phyloP scores from a whole-genome alignment of 1,140 invertebrate species.

The Megathymus violae region DNA sequence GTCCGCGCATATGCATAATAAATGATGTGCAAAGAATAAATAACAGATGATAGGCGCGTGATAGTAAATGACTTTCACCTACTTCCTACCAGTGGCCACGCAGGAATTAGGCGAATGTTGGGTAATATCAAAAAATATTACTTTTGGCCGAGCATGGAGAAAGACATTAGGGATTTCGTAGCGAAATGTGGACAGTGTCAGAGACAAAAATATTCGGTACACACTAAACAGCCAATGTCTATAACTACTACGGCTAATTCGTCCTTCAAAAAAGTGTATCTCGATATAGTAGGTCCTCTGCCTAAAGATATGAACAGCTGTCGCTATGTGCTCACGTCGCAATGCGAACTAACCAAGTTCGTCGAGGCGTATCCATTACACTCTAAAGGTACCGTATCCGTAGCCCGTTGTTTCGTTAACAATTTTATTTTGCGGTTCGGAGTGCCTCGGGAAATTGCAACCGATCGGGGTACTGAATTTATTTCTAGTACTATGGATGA shows the following conservation, averaged over 20 bases:
- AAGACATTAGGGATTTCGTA: not conserved
- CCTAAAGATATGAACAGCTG: too few species aligned
- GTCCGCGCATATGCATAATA: constrained; percentile 4
- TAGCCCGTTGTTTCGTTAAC: too few species aligned
- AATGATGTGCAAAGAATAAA: not conserved
- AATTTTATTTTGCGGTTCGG: too few species aligned
- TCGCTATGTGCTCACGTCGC: too few species aligned
- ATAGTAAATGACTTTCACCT: constrained; percentile 12
- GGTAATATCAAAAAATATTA: constrained; percentile 6
- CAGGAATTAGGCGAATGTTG: constrained; percentile 5
- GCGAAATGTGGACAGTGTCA: constrained; percentile 2
- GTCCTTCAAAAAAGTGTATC: too few species aligned
- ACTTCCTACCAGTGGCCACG: constrained; percentile 15
- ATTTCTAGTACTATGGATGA: too few species aligned
- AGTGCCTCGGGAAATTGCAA: too few species aligned
- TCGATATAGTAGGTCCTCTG: too few species aligned
- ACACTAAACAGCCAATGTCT: constrained; percentile 13
- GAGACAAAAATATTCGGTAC: not conserved
- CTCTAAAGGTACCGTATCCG: too few species aligned
- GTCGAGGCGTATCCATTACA: too few species aligned
- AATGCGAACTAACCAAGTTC: too few species aligned
- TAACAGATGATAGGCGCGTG: constrained; percentile 5
- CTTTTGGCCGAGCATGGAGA: constrained; percentile 15
- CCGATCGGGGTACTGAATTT: too few species aligned
- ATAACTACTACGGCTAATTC: constrained; percentile 18